Conservation (phyloP, 2,113 vertebrate species). For the Pelvicachromis taeniatus region DNA sequence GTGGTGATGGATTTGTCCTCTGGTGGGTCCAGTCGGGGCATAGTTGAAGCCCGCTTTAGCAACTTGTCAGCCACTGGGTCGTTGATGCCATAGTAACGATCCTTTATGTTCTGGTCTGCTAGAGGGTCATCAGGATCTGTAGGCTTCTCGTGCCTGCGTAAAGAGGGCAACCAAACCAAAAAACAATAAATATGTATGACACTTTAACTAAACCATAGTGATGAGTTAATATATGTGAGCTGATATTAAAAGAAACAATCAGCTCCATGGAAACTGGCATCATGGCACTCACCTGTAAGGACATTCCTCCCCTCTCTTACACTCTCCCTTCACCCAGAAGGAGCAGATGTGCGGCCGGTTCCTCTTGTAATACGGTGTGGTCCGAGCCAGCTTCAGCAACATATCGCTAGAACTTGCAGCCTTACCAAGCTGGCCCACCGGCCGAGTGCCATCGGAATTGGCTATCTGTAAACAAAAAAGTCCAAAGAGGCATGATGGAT, state of each 20-base stretch:
- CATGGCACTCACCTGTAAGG: conserved; percentile 84
- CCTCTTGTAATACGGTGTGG: conserved; percentile 97
- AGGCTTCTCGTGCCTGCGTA: conserved; percentile 90
- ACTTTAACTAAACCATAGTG: not conserved
- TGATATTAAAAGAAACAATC: not conserved
- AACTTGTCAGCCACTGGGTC: conserved; percentile 97
- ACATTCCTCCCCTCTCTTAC: conserved; percentile 97
- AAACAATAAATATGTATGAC: not conserved
- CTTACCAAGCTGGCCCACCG: conserved; percentile 90
- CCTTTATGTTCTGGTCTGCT: conserved; percentile 98
- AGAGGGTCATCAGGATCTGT: conserved; percentile 97
- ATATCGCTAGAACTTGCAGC: conserved; percentile 93
- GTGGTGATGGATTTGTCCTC: conserved; percentile 96
- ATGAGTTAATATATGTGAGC: not conserved
- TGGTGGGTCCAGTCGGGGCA: conserved; percentile 93
- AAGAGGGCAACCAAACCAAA: not conserved
- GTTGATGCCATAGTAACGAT: conserved; percentile 96
- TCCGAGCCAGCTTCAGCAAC: conserved; percentile 94
- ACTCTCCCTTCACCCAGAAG: conserved; percentile 99
- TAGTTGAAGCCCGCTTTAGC: conserved; percentile 91
- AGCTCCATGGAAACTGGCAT: not conserved
- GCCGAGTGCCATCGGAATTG: conserved; percentile 89
- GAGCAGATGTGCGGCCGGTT: conserved; percentile 98
- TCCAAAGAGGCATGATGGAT: not conserved
- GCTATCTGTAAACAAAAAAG: conserved; percentile 77